These are phyloP conservation scores for Hylia prasina DNA, from an alignment of 2,113 vertebrate species.

Conservation along the genomic window DNA sequence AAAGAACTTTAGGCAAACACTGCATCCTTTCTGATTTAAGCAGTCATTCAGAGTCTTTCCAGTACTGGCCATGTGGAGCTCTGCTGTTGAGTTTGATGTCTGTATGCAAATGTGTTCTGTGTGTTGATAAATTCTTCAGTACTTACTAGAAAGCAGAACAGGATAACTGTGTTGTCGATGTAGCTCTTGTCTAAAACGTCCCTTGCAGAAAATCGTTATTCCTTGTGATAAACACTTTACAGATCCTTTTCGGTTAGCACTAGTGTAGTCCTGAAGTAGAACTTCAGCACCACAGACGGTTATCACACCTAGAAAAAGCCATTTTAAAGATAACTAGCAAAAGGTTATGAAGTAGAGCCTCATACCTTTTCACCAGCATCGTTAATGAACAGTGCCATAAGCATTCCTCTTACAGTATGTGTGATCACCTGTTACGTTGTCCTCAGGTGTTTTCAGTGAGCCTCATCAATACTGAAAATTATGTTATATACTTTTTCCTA, in stretches of 20 bases:
- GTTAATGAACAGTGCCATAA: background rate
- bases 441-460: background rate
- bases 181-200: background rate
- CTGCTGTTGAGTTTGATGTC: background rate
- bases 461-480: background rate
- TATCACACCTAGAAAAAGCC: background rate
- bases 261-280: background rate
- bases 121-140: background rate
- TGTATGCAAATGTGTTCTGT: background rate
- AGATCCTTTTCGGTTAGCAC: background rate
- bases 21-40: background rate
- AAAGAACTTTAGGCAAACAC: background rate
- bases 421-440: slow-evolving; percentile 32
- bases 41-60: background rate
- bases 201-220: background rate
- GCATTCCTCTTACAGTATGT: background rate
- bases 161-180: background rate
- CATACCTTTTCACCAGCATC: background rate
- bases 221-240: background rate
- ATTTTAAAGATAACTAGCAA: background rate
- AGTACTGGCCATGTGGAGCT: background rate
- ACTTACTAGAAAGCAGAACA: background rate
- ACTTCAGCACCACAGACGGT: background rate
- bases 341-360: background rate
- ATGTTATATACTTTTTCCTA: background rate